Evolutionary conservation across 2,113 vertebrate genomes (phyloP).

Genomic region (Cephalopholis sonnerati): DNA sequence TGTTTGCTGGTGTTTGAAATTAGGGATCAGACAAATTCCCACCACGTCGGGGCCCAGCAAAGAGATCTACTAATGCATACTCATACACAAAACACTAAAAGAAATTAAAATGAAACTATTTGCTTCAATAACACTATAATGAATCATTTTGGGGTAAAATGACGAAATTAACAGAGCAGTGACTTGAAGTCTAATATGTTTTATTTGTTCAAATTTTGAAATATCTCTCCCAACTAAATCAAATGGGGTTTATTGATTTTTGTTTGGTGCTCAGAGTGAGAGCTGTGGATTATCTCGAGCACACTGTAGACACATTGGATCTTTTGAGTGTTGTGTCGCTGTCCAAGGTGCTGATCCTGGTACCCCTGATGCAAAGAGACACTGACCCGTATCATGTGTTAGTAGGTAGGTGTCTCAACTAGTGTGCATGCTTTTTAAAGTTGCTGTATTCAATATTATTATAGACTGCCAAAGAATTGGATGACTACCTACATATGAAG

Average conservation of each 20-base stretch:
- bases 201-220: neutral
- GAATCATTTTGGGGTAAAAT: neutral
- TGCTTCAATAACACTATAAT: neutral
- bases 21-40: neutral
- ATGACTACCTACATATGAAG: too few relatives aligned
- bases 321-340: neutral
- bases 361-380: too few relatives aligned
- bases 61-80: neutral
- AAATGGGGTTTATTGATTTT: neutral
- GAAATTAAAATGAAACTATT: neutral
- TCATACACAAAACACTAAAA: neutral
- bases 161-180: neutral
- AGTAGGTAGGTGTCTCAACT: neutral
- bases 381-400: neutral
- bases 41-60: too few relatives aligned
- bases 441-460: neutral
- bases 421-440: neutral
- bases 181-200: too few relatives aligned
- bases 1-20: neutral
- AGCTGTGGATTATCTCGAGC: neutral
- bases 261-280: neutral
- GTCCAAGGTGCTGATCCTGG: slow-evolving; percentile 22
- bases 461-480: neutral
- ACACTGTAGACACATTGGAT: neutral
- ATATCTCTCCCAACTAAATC: neutral